phyloP scores from a whole-genome alignment of 2,888 invertebrate species.

The Cremastinae sp. region DNA sequence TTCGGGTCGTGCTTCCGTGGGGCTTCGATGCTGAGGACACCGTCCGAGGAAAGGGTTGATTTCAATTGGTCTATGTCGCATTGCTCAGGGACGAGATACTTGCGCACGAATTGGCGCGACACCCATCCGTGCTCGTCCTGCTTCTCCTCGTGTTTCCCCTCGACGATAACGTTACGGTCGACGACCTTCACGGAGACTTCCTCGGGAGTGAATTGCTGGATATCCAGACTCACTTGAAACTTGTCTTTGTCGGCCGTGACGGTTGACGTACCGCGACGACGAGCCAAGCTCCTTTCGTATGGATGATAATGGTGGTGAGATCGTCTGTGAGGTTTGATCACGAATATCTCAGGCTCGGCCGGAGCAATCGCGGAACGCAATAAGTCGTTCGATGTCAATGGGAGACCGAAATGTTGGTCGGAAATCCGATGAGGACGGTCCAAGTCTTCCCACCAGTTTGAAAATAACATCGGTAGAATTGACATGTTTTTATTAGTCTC shows the following conservation, averaged over 20 bases:
- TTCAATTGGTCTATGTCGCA: slow-evolving; percentile 86
- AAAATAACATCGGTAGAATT: slow-evolving; percentile 87
- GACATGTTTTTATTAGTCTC: slow-evolving; percentile 84
- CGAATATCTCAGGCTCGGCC: slow-evolving; percentile 49
- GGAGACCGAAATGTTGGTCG: slow-evolving; percentile 91
- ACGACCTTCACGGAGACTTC: slow-evolving; percentile 83
- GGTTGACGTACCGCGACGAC: slow-evolving; percentile 81
- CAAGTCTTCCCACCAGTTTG: slow-evolving; percentile 92
- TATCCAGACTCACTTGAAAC: slow-evolving; percentile 87
- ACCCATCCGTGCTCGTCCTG: slow-evolving; percentile 89
- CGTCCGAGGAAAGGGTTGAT: slow-evolving; percentile 91
- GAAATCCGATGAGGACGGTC: slow-evolving; percentile 86
- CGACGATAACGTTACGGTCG: slow-evolving; percentile 86
- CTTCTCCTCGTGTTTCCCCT: slow-evolving; percentile 90
- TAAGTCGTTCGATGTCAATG: slow-evolving; percentile 87
- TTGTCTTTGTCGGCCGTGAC: slow-evolving; percentile 85
- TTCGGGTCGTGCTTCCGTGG: slow-evolving; percentile 82
- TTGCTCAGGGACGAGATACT: slow-evolving; percentile 85
- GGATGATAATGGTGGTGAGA: slow-evolving; percentile 56
- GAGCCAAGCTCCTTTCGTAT: slow-evolving; percentile 61
- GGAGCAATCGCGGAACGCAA: slow-evolving; percentile 79
- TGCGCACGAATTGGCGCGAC: slow-evolving; percentile 89
- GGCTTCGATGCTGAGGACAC: slow-evolving; percentile 88
- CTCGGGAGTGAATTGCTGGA: slow-evolving; percentile 86
- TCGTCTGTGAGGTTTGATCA: slow-evolving; percentile 52